Evolutionary conservation across 2,888 invertebrate genomes (phyloP).

Genomic region (Beris morrisii): DNA sequence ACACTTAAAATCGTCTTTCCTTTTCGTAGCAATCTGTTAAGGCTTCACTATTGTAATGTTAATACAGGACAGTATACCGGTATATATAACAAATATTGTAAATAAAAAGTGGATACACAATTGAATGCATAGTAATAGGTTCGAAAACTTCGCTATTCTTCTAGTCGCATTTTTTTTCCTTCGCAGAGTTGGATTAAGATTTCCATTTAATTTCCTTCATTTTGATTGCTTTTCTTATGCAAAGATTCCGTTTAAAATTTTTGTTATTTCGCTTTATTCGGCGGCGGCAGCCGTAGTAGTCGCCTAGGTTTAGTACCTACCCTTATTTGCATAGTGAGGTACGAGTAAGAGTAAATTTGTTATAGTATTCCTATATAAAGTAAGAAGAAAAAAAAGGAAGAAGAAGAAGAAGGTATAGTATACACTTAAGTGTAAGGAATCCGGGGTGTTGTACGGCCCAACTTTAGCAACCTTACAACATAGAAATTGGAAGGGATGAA

Average conservation of each 20-base stretch:
- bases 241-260: constrained; percentile 34
- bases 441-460: background rate
- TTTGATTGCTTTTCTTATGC: constrained; percentile 37
- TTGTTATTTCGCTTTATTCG: constrained; percentile 17
- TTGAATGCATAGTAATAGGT: too few species aligned
- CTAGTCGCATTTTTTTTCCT: background rate
- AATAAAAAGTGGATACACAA: too few species aligned
- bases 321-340: constrained; percentile 26
- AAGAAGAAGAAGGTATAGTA: background rate
- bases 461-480: background rate
- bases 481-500: background rate
- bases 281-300: background rate
- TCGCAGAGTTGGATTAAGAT: constrained; percentile 22
- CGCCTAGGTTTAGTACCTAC: constrained; percentile 3
- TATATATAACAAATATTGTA: too few species aligned
- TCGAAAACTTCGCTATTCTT: background rate
- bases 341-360: constrained; percentile 13
- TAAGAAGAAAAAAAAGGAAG: background rate
- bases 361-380: background rate
- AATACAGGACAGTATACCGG: too few species aligned
- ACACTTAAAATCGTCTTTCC: too few species aligned
- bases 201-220: constrained; percentile 38
- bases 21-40: too few species aligned
- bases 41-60: too few species aligned
- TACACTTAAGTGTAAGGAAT: constrained; percentile 1